These are phyloP conservation scores for Clavelina lepadiformis DNA, from an alignment of 23 tunicate genomes.

Conservation along the genomic window DNA sequence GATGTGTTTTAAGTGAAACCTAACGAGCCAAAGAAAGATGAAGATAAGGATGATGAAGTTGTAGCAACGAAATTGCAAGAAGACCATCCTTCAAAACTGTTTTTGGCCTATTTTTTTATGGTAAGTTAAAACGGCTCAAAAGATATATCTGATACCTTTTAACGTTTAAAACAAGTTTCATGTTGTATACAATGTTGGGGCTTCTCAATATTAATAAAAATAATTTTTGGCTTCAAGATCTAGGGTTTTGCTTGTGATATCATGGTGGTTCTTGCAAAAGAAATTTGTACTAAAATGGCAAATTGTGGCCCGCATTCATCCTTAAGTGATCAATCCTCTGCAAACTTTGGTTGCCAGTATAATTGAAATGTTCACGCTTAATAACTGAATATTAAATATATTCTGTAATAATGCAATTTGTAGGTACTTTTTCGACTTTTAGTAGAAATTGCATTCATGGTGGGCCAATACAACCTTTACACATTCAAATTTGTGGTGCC, in stretches of 20 bases:
- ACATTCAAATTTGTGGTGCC: constrained; percentile 76
- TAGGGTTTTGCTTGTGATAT: too few species aligned
- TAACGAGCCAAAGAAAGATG: constrained; percentile 34
- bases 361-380: background rate
- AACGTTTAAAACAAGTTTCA: background rate
- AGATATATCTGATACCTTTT: background rate
- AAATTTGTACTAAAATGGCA: too few species aligned
- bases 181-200: too few species aligned
- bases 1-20: constrained; percentile 22
- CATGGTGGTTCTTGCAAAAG: too few species aligned
- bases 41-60: constrained; percentile 43
- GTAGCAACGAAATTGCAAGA: constrained; percentile 50
- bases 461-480: constrained; percentile 68
- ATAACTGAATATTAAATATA: background rate
- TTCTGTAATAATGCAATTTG: background rate
- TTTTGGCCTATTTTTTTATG: constrained; percentile 68
- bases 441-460: constrained; percentile 74
- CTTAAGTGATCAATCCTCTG: background rate
- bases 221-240: too few species aligned
- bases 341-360: too few species aligned
- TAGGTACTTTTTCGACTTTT: constrained; percentile 48
- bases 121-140: too few species aligned
- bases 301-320: background rate
- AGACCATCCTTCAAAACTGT: constrained; percentile 65
- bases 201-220: too few species aligned